A percentile compares a stretch with the other conserved stretches of the same genome.
Evolutionary conservation across 2,888 invertebrate genomes (phyloP).

Genomic region (Dolomedes plantarius): DNA sequence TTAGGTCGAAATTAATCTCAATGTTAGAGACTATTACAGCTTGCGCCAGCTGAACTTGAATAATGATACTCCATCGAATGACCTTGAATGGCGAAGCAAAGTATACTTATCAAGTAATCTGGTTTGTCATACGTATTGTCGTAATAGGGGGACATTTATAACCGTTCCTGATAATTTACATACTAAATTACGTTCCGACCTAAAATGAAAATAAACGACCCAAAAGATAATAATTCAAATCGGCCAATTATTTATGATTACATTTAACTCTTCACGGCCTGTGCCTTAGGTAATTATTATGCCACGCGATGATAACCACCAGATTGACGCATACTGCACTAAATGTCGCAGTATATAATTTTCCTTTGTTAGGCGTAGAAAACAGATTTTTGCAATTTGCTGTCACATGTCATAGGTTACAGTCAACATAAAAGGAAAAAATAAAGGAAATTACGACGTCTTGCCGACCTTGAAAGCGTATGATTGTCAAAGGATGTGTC

Average conservation of each 20-base stretch:
- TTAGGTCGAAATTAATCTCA: no score
- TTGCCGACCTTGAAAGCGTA: background rate
- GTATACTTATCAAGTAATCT: no score
- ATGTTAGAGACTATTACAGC: no score
- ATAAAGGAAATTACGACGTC: background rate
- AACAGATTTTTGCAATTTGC: background rate
- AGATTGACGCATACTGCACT: background rate
- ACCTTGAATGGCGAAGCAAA: background rate
- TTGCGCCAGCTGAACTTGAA: no score
- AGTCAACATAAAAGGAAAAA: background rate
- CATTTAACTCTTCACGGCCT: background rate
- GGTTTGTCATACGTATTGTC: no score
- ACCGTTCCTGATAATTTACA: background rate
- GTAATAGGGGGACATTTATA: no score
- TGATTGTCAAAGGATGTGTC: background rate
- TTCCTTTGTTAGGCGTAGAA: background rate
- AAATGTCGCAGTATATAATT: slow-evolving; percentile 13
- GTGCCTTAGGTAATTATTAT: background rate
- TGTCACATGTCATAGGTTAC: slow-evolving; percentile 14
- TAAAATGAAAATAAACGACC: background rate
- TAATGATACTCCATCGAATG: no score
- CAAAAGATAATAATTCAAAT: background rate
- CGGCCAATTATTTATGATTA: background rate
- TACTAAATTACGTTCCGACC: background rate
- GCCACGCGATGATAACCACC: background rate